These are phyloP conservation scores for Tetrax tetrax DNA, from an alignment of 2,113 vertebrate species.

Conservation along the genomic window DNA sequence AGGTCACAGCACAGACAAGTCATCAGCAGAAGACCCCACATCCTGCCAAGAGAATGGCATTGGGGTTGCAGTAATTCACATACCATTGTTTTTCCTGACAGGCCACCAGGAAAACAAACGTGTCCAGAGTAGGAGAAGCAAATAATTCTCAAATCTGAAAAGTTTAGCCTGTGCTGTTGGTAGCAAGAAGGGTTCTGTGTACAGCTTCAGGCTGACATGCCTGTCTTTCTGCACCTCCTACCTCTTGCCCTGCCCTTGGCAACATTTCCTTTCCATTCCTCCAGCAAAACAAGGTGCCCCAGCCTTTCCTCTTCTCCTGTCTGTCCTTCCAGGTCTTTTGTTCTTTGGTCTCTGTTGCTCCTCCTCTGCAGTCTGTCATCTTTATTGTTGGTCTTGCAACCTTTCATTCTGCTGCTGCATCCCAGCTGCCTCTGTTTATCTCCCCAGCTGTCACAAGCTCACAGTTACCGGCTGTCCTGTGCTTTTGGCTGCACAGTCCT, in stretches of 20 bases:
- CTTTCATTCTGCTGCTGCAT: not conserved
- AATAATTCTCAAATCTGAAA: not conserved
- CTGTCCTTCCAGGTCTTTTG: not conserved
- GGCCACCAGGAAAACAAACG: not conserved
- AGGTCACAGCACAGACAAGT: not conserved
- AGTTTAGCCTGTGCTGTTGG: not conserved
- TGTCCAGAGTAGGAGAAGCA: not conserved
- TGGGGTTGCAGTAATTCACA: not conserved
- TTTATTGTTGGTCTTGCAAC: not conserved
- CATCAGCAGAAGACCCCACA: not conserved
- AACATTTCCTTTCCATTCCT: not conserved
- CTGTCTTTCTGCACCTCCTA: not conserved
- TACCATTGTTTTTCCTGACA: not conserved
- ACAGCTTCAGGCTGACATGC: not conserved
- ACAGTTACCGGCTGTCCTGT: not conserved
- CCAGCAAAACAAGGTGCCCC: not conserved
- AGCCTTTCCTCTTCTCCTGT: not conserved
- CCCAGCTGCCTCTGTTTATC: not conserved
- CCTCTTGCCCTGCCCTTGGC: not conserved
- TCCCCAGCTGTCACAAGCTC: not conserved
- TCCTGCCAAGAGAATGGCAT: not conserved
- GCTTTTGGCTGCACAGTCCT: not conserved
- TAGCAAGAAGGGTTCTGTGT: not conserved
- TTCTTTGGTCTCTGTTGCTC: not conserved
- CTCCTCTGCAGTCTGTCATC: not conserved